phyloP scores from a whole-genome alignment of 2,797 vertebrate genomes.

The Micropoecilia bifurca region DNA sequence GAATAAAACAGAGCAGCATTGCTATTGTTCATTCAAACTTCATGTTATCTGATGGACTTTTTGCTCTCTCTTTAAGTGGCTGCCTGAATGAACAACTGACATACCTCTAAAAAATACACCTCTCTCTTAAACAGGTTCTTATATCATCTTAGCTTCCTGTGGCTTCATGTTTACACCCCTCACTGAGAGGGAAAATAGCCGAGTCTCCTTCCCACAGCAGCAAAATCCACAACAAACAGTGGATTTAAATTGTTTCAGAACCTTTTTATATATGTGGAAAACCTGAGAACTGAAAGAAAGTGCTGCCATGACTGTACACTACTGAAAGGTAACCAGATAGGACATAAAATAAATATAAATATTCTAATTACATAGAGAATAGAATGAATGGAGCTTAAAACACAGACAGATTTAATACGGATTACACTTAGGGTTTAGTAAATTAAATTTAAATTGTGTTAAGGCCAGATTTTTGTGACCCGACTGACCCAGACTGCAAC shows the following conservation, averaged over 20 bases:
- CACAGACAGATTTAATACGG: neutral
- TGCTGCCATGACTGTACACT: too few species aligned
- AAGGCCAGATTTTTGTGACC: neutral
- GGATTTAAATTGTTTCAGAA: too few species aligned
- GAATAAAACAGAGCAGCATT: neutral
- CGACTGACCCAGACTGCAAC: neutral
- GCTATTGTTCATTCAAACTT: neutral
- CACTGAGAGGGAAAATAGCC: neutral
- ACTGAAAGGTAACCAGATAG: too few species aligned
- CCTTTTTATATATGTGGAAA: too few species aligned
- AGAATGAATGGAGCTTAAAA: neutral
- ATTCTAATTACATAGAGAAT: too few species aligned
- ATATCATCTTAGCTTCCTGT: neutral
- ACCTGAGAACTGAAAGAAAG: too few species aligned
- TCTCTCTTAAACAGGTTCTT: neutral
- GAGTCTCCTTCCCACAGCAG: neutral
- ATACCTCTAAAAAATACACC: neutral
- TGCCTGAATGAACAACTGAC: neutral
- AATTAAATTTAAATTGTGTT: neutral
- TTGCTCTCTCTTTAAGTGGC: neutral
- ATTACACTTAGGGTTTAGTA: neutral
- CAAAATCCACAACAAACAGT: neutral
- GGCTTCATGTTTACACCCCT: neutral
- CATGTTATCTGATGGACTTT: neutral
- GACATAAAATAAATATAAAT: too few species aligned